A percentile compares a stretch with the other conserved stretches of the same genome.
Conservation (phyloP, 2,797 vertebrate genomes). For the Rhinogobio ventralis region DNA sequence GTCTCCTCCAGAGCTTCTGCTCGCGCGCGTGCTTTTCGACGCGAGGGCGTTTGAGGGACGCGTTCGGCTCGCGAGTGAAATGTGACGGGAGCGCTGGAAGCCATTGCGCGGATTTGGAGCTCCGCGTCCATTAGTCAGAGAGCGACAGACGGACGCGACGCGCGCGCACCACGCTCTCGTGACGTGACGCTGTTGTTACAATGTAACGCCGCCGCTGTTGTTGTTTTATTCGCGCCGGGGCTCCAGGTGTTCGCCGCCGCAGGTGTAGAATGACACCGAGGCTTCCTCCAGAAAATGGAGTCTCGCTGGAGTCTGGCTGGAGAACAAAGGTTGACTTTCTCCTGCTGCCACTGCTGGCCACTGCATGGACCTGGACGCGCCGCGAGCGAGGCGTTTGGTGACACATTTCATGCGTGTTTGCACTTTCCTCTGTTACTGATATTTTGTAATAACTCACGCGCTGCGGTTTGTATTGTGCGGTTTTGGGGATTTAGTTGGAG, state of each 20-base stretch:
- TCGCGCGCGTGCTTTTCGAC: conserved; percentile 54
- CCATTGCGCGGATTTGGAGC: conserved; percentile 86
- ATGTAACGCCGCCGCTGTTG: not conserved
- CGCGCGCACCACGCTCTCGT: conserved; percentile 68
- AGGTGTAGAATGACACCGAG: conserved; percentile 93
- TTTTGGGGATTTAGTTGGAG: not conserved
- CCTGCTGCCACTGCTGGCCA: conserved; percentile 30
- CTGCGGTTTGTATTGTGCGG: not conserved
- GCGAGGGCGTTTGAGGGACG: conserved; percentile 65
- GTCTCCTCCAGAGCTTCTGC: conserved; percentile 63
- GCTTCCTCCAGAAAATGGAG: conserved; percentile 98
- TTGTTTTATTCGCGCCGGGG: conserved; percentile 52
- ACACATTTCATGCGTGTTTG: not conserved
- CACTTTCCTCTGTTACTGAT: not conserved
- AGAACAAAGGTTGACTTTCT: conserved; percentile 80
- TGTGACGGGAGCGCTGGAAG: conserved; percentile 85
- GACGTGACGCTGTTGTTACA: conserved; percentile 25
- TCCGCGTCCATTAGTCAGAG: conserved; percentile 93
- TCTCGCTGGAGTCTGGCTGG: conserved; percentile 87
- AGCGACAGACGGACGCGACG: conserved; percentile 89
- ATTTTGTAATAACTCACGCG: not conserved
- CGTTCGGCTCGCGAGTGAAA: conserved; percentile 58
- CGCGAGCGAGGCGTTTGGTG: not conserved
- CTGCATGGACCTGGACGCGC: conserved; percentile 33
- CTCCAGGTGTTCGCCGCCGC: conserved; percentile 72